Evolutionary conservation across 2,113 vertebrate genomes (phyloP).

Genomic region (Sakesphorus luctuosus): DNA sequence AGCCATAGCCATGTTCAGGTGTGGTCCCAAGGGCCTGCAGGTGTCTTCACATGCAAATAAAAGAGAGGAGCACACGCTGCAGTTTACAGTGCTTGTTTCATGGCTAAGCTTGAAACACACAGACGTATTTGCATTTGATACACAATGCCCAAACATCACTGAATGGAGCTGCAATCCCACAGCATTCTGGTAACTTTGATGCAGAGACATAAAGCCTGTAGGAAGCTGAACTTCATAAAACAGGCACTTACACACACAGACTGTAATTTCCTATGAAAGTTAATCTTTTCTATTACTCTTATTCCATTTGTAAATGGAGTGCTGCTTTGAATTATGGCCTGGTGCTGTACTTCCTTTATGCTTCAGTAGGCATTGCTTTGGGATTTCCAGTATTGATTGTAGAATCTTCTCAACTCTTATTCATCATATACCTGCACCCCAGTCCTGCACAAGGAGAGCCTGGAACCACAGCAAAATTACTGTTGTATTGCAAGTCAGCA

Average conservation of each 20-base stretch:
- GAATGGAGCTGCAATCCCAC: not conserved
- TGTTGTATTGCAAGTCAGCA: not conserved
- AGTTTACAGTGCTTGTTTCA: not conserved
- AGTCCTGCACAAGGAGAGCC: not conserved
- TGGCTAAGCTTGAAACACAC: not conserved
- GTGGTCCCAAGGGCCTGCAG: not conserved
- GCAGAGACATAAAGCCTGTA: conserved; percentile 11
- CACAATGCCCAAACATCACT: not conserved
- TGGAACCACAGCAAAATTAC: not conserved
- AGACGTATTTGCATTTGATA: not conserved
- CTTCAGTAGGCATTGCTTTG: conserved; percentile 34
- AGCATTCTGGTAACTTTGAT: not conserved
- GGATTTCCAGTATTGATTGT: conserved; percentile 35
- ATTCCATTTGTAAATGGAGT: conserved; percentile 40
- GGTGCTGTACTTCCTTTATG: not conserved
- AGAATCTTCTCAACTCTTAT: conserved; percentile 44
- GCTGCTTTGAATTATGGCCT: conserved; percentile 25
- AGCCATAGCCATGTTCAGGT: accelerated
- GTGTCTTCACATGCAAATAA: not conserved
- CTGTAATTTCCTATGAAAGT: conserved; percentile 35
- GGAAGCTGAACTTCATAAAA: conserved; percentile 35
- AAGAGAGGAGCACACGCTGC: not conserved
- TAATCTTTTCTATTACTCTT: conserved; percentile 29
- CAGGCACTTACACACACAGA: not conserved
- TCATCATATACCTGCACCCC: conserved; percentile 18